phyloP scores from a whole-genome alignment of 2,888 invertebrate genomes.

The Zygaena filipendulae region DNA sequence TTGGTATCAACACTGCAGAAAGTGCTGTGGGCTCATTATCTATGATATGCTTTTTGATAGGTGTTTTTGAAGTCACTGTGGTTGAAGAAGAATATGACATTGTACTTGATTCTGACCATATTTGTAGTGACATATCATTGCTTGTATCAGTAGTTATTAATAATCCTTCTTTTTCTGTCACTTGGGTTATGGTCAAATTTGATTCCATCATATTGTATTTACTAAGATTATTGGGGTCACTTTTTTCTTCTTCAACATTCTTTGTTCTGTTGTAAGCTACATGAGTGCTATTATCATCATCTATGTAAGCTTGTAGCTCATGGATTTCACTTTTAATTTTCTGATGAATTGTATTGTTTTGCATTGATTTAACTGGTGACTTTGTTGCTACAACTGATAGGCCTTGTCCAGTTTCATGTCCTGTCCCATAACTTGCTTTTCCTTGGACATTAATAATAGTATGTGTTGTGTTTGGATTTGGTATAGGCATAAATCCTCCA shows the following conservation, averaged over 20 bases:
- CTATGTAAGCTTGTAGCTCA: conserved; percentile 47
- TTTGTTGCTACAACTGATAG: conserved; percentile 27
- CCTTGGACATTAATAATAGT: conserved; percentile 23
- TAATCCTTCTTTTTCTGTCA: conserved; percentile 51
- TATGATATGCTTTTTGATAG: conserved; percentile 34
- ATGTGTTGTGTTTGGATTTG: conserved; percentile 42
- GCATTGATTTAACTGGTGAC: conserved; percentile 27
- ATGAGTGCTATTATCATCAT: conserved; percentile 49
- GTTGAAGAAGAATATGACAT: conserved; percentile 29
- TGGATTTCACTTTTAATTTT: conserved; percentile 56
- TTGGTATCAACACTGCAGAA: conserved; percentile 73
- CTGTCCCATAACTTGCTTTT: conserved; percentile 26
- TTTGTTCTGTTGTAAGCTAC: conserved; percentile 54
- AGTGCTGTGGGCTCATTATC: conserved; percentile 60
- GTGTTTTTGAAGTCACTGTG: conserved; percentile 33
- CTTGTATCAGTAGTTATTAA: conserved; percentile 55
- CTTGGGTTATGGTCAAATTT: conserved; percentile 50
- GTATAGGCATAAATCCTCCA: conserved; percentile 78
- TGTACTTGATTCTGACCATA: conserved; percentile 50
- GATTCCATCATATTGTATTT: conserved; percentile 57
- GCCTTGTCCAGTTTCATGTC: conserved; percentile 26
- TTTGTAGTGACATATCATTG: conserved; percentile 52
- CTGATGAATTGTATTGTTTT: conserved; percentile 41
- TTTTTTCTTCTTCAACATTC: conserved; percentile 51
- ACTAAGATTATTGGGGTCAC: conserved; percentile 40